A percentile compares a stretch with the other conserved stretches of the same genome.
Conservation (phyloP, 23 tunicate genomes). For the Ascidia mentula region DNA sequence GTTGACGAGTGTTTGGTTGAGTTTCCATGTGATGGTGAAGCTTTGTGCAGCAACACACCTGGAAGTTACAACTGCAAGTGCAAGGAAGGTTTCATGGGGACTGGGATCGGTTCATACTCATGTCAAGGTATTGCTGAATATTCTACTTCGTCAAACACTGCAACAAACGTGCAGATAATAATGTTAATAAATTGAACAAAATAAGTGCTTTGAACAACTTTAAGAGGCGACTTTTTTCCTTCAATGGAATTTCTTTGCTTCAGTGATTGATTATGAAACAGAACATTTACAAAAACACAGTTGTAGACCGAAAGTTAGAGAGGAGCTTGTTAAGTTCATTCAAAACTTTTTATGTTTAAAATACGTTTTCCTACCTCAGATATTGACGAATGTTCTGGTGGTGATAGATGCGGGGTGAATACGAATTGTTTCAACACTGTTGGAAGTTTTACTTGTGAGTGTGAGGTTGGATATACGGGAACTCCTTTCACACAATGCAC, state of each 20-base stretch:
- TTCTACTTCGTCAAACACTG: too few species aligned
- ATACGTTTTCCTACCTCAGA: slow-evolving; percentile 7
- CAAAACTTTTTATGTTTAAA: background rate
- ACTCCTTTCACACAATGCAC: background rate
- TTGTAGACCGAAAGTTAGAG: too few species aligned
- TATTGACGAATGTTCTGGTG: slow-evolving; percentile 39
- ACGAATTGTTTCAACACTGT: slow-evolving; percentile 50
- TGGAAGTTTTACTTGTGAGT: slow-evolving; percentile 43
- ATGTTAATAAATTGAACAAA: too few species aligned
- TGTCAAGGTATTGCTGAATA: slow-evolving; percentile 12
- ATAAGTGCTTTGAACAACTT: background rate
- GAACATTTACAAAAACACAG: too few species aligned
- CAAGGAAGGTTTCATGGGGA: slow-evolving; percentile 33
- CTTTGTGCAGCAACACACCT: slow-evolving; percentile 20
- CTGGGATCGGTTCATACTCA: background rate
- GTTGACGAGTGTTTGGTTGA: slow-evolving; percentile 46
- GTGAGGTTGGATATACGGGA: slow-evolving; percentile 41
- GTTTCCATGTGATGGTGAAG: slow-evolving; percentile 36
- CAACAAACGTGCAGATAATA: too few species aligned
- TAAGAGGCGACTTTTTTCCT: background rate
- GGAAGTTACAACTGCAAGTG: slow-evolving; percentile 53
- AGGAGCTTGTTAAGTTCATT: too few species aligned
- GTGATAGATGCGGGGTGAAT: slow-evolving; percentile 18
- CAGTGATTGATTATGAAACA: too few species aligned
- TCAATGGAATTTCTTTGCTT: too few species aligned